Percentiles rank a stretch among this genome's conserved stretches.
Conservation (phyloP, 2,888 invertebrate genomes). For the Cephus runcator region DNA sequence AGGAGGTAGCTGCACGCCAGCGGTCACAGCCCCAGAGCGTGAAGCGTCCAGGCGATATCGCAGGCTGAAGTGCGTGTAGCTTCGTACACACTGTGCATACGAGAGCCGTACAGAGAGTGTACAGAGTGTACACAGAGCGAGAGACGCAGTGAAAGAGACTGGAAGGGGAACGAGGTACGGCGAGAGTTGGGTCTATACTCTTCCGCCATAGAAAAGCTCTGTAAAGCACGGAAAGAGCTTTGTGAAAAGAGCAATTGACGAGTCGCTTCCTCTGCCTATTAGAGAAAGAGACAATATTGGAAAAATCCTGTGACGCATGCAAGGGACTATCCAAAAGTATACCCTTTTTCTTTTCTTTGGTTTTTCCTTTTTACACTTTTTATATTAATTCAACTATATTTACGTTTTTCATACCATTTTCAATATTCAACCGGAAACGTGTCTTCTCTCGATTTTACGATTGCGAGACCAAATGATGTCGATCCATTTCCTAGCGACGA, state of each 20-base stretch:
- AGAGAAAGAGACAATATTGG: slow-evolving; percentile 45
- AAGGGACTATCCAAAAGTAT: background rate
- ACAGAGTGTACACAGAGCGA: background rate
- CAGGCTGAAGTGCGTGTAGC: slow-evolving; percentile 6
- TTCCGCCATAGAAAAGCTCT: slow-evolving; percentile 30
- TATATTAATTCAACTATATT: slow-evolving; percentile 38
- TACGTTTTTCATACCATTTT: slow-evolving; percentile 13
- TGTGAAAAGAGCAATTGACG: slow-evolving; percentile 55
- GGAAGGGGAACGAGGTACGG: background rate
- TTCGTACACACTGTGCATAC: background rate
- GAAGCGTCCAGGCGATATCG: slow-evolving; percentile 22
- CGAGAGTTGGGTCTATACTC: slow-evolving; percentile 4
- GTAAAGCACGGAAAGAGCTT: slow-evolving; percentile 39
- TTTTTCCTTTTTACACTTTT: slow-evolving; percentile 12
- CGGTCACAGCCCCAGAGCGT: slow-evolving; percentile 5
- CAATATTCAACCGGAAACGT: background rate
- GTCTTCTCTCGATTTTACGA: background rate
- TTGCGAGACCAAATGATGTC: background rate
- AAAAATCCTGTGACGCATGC: slow-evolving; percentile 4
- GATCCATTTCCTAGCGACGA: background rate
- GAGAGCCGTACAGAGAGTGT: background rate
- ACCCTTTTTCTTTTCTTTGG: background rate
- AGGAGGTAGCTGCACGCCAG: background rate
- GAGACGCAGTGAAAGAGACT: background rate
- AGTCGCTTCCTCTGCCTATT: slow-evolving; percentile 39